Conservation (phyloP, 2,113 vertebrate genomes). For the Cryptomyrus ogoouensis region DNA sequence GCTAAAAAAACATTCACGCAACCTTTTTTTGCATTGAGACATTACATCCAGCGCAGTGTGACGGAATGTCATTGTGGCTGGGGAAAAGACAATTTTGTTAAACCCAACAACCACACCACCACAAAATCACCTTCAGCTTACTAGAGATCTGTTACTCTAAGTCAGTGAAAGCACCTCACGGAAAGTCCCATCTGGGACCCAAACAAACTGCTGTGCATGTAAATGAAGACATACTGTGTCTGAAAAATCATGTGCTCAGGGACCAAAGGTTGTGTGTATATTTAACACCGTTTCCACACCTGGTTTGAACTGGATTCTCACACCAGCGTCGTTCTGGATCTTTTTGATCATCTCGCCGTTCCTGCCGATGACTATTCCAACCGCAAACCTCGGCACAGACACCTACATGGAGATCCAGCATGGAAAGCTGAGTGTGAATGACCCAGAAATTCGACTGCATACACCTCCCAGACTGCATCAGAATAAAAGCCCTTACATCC, state of each 20-base stretch:
- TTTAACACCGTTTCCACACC: constrained; percentile 53
- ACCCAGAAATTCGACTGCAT: background rate
- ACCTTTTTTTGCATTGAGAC: background rate
- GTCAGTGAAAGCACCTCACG: background rate
- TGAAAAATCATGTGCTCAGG: background rate
- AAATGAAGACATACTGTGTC: background rate
- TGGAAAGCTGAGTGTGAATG: constrained; percentile 28
- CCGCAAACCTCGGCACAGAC: constrained; percentile 84
- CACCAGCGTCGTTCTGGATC: constrained; percentile 89
- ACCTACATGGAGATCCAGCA: constrained; percentile 56
- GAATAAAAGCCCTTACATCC: constrained; percentile 64
- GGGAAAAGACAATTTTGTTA: background rate
- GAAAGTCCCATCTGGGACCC: background rate
- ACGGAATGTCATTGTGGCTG: background rate
- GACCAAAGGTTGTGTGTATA: background rate
- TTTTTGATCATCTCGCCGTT: constrained; percentile 97
- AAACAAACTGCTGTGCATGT: background rate
- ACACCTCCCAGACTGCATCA: background rate
- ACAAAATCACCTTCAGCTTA: background rate
- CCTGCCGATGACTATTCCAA: constrained; percentile 90
- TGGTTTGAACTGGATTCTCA: constrained; percentile 93
- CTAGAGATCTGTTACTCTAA: background rate
- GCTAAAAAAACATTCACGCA: background rate
- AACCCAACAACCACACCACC: background rate
- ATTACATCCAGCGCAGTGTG: background rate